Conservation (phyloP, 2,113 vertebrate genomes). For the Microcebus lehilahytsara region DNA sequence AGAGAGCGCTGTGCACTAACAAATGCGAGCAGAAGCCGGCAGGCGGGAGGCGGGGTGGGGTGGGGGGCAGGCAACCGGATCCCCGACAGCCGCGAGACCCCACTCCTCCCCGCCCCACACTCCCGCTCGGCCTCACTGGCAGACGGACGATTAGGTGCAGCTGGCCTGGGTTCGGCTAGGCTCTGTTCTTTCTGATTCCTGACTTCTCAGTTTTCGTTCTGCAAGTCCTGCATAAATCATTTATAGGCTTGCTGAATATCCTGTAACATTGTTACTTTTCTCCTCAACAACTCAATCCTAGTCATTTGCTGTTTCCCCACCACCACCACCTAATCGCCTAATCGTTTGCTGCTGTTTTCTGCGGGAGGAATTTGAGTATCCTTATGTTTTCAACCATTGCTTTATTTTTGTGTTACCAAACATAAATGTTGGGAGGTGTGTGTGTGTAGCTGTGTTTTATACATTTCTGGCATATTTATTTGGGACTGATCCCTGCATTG, state of each 20-base stretch:
- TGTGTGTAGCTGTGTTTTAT: background rate
- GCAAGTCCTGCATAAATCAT: background rate
- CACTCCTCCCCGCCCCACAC: background rate
- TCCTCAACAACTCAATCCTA: background rate
- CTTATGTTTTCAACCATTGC: background rate
- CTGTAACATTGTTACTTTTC: background rate
- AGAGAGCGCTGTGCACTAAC: background rate
- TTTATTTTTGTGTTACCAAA: background rate
- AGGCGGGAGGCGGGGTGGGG: background rate
- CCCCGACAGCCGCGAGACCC: too few species aligned
- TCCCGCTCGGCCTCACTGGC: background rate
- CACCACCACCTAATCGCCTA: background rate
- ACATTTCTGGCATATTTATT: background rate
- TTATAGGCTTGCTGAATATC: background rate
- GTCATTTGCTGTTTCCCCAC: background rate
- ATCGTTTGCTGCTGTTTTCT: background rate
- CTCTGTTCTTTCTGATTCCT: background rate
- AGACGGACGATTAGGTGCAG: background rate
- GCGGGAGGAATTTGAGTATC: background rate
- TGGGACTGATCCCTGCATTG: background rate
- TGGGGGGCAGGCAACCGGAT: background rate
- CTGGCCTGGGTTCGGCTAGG: background rate
- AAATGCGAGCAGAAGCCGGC: background rate
- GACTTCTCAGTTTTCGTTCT: background rate
- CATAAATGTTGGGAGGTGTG: background rate